Evolutionary conservation across 2,113 vertebrate species (phyloP).

Genomic region (Gymnobelideus leadbeateri): DNA sequence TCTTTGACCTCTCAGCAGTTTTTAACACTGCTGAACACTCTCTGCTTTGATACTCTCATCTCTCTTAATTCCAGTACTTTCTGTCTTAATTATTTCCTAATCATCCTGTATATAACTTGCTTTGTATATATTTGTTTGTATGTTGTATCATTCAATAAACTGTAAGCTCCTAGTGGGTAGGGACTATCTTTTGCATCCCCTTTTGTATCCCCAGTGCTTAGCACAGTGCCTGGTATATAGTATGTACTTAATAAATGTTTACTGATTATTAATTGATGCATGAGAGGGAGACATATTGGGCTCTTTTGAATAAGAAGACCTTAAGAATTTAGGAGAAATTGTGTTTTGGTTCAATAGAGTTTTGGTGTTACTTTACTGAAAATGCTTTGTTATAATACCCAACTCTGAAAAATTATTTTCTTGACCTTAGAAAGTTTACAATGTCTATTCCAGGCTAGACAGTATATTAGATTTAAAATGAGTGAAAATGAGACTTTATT

Average conservation of each 20-base stretch:
- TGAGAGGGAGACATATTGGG: not conserved
- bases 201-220: not conserved
- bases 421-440: not conserved
- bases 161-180: not conserved
- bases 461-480: not conserved
- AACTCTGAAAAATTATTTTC: constrained; percentile 2
- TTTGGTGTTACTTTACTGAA: not conserved
- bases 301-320: constrained; percentile 18
- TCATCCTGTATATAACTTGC: not conserved
- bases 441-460: not conserved
- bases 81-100: not conserved
- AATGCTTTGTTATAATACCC: constrained; percentile 4
- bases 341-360: not conserved
- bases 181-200: not conserved
- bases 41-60: not conserved
- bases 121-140: not conserved
- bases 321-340: not conserved
- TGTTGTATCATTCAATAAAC: not conserved
- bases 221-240: not conserved
- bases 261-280: not conserved
- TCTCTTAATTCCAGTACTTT: not conserved
- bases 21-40: no score
- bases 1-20: not conserved
- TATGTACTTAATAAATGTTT: not conserved
- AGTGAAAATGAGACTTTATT: not conserved